Percentiles rank a stretch among this genome's conserved stretches.
Evolutionary conservation across 2,888 invertebrate species (phyloP).

Genomic region (Parnassius apollo): DNA sequence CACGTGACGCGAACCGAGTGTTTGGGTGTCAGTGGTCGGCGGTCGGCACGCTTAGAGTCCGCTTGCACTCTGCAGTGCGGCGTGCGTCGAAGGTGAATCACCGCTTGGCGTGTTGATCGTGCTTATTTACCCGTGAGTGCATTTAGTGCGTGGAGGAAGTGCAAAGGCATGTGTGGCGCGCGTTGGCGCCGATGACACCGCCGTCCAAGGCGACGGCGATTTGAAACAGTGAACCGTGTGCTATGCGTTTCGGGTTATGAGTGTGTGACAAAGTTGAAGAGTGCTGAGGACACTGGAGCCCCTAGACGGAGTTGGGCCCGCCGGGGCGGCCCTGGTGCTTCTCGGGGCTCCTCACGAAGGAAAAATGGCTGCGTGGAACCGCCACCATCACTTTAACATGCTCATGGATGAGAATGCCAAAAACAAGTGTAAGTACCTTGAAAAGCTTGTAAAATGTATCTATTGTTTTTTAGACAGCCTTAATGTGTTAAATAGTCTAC

Average conservation of each 20-base stretch:
- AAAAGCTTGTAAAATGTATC: neutral
- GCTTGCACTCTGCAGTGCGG: slow-evolving; percentile 64
- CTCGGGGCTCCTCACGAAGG: slow-evolving; percentile 82
- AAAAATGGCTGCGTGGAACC: slow-evolving; percentile 87
- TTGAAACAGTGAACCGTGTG: slow-evolving; percentile 70
- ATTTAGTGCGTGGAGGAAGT: slow-evolving; percentile 74
- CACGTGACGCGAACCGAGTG: slow-evolving; percentile 72
- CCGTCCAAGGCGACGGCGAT: slow-evolving; percentile 65
- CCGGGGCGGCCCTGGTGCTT: slow-evolving; percentile 82
- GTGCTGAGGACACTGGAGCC: slow-evolving; percentile 83
- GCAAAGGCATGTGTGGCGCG: slow-evolving; percentile 74
- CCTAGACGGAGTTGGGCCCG: slow-evolving; percentile 83
- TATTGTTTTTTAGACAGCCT: too few species aligned
- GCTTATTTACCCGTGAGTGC: slow-evolving; percentile 79
- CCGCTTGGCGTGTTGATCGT: slow-evolving; percentile 70
- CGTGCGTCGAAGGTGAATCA: slow-evolving; percentile 72
- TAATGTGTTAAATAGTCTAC: too few species aligned
- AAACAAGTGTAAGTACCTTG: slow-evolving; percentile 82
- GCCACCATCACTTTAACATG: slow-evolving; percentile 87
- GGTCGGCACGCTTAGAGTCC: slow-evolving; percentile 46
- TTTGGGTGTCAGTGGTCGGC: slow-evolving; percentile 73
- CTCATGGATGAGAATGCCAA: slow-evolving; percentile 86
- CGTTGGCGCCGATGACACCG: slow-evolving; percentile 74
- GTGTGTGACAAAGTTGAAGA: slow-evolving; percentile 79
- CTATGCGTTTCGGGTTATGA: slow-evolving; percentile 77